phyloP scores from a whole-genome alignment of 92 coral and sea anemone species.

The Muricea muricata region DNA sequence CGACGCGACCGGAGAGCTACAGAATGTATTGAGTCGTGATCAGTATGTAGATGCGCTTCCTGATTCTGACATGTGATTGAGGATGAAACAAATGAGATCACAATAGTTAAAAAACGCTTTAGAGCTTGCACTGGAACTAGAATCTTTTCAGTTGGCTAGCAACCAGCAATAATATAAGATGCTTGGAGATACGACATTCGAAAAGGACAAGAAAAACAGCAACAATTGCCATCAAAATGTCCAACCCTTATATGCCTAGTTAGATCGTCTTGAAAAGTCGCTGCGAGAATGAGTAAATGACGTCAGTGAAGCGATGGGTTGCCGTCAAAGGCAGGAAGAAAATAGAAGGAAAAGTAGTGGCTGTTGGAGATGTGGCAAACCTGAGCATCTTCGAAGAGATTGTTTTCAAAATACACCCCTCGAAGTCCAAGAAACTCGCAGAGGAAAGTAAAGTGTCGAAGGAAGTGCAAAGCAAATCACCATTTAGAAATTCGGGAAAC shows the following conservation, averaged over 20 bases:
- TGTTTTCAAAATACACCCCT: too few species aligned
- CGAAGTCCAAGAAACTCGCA: neutral
- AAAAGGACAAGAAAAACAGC: too few species aligned
- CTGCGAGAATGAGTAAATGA: neutral
- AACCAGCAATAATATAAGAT: too few species aligned
- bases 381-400: neutral
- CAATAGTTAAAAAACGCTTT: conserved; percentile 54
- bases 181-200: too few species aligned
- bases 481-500: conserved; percentile 37
- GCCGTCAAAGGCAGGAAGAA: neutral
- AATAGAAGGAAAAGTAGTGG: neutral
- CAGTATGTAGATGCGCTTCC: conserved; percentile 10
- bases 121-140: too few species aligned
- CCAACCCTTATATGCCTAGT: too few species aligned
- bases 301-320: neutral
- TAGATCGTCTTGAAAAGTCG: conserved; percentile 24
- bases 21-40: too few species aligned
- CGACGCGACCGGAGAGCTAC: too few species aligned
- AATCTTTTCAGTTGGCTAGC: too few species aligned
- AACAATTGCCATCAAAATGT: too few species aligned
- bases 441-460: too few species aligned
- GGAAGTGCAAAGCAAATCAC: too few species aligned
- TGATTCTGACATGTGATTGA: conserved; percentile 12
- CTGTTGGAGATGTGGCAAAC: conserved; percentile 11
- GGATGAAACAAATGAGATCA: conserved; percentile 52